Conservation (phyloP, 2,797 vertebrate genomes). For the Trachops cirrhosus region DNA sequence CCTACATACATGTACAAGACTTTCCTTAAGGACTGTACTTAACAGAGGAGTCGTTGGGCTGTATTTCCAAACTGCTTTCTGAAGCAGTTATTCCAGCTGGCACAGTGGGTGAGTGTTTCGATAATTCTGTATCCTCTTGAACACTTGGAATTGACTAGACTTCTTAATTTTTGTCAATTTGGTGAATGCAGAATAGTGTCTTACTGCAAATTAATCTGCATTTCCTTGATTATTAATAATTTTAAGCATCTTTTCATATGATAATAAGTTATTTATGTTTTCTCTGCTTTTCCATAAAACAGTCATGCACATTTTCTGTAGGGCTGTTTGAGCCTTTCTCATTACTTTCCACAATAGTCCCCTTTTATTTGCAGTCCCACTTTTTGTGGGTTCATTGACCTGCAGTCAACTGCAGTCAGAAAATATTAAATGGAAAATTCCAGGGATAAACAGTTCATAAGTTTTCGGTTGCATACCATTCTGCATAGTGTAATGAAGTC, state of each 20-base stretch:
- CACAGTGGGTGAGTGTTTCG: not conserved
- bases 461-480: not conserved
- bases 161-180: conserved; percentile 13
- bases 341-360: not conserved
- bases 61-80: conserved; percentile 10
- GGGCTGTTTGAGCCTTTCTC: not conserved
- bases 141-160: not conserved
- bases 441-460: not conserved
- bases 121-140: not conserved
- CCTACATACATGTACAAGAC: not conserved
- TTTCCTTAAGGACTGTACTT: not conserved
- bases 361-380: not conserved
- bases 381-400: not conserved
- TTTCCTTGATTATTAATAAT: conserved; percentile 12
- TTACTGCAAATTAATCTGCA: conserved; percentile 1
- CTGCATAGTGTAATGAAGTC: not conserved
- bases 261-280: not conserved
- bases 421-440: not conserved
- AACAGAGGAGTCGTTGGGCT: not conserved
- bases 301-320: not conserved
- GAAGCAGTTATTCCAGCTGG: not conserved
- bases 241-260: not conserved
- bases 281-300: not conserved
- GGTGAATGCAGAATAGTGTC: not conserved
- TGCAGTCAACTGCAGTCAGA: not conserved